These are phyloP conservation scores for Hipparchia semele DNA, from an alignment of 2,888 invertebrate species.

Conservation along the genomic window DNA sequence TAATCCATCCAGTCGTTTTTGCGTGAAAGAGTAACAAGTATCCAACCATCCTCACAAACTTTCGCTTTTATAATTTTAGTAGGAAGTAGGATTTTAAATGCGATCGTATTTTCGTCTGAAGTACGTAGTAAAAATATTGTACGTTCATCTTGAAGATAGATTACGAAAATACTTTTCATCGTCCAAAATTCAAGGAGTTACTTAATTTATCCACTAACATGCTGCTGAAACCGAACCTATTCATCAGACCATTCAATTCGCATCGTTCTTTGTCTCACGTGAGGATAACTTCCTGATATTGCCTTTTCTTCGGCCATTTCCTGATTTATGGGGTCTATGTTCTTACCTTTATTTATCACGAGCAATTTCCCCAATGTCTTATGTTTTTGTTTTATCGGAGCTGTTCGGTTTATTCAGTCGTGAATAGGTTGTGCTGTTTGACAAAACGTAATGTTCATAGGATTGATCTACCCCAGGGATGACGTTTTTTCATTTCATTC, in stretches of 20 bases:
- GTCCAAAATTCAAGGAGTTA: no score
- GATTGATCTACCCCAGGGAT: constrained; percentile 25
- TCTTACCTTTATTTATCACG: constrained; percentile 53
- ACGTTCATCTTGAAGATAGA: not conserved
- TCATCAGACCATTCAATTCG: constrained; percentile 27
- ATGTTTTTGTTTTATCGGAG: constrained; percentile 53
- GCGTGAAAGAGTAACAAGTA: no score
- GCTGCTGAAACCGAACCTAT: constrained; percentile 10
- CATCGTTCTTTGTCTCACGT: constrained; percentile 58
- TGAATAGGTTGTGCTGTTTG: constrained; percentile 49
- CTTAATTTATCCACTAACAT: not conserved
- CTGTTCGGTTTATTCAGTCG: constrained; percentile 45
- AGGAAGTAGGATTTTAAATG: no score
- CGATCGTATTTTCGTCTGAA: no score
- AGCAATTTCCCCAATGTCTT: constrained; percentile 46
- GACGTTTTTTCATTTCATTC: not conserved
- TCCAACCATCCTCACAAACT: no score
- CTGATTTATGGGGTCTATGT: constrained; percentile 60
- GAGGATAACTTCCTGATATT: constrained; percentile 51
- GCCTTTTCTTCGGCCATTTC: constrained; percentile 49
- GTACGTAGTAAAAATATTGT: no score
- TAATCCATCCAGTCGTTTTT: no score
- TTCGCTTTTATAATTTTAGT: no score
- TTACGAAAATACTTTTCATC: no score
- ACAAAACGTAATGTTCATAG: constrained; percentile 50